Evolutionary conservation across 2,797 vertebrate species (phyloP), one percentile per base, ranked within the genome.

Genomic region (Anguilla obscura): DNA sequence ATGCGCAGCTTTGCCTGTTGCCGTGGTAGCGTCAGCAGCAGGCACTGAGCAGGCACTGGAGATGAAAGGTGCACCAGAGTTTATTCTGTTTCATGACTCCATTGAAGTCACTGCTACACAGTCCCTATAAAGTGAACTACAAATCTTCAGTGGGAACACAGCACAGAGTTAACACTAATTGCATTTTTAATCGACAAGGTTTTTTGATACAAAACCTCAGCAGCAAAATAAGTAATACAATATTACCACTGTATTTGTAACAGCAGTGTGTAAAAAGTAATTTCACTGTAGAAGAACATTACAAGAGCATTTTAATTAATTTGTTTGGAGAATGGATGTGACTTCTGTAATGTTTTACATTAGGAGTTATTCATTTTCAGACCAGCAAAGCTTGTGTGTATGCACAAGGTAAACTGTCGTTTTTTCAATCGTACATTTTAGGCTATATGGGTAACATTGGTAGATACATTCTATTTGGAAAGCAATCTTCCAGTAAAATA

Each of bases 1-100:
- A 58, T 48, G 60, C 18, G 89, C 91, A 92, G 93, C 94, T 94
- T 94, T 91, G 91, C 91, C 91, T 66, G 50, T 52, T 45, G 85
- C 54, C 74, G 52, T 63, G 84, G 84, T 36, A 63, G 14, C 30
- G 7, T 85, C 10, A 85, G 54, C 21, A 63, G n/a, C 76, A 50
- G 85, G n/a, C 40, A 48, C 24, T 48, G 63, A 86, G 21, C 58
- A 71, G 36, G 24, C 60, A 56, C 33, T 50, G 12, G 87, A 93
- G 90, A 91, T 90, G 76, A 91, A 92, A 90, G 89, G 89, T 91
- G 86, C 91, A 89, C 91, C 92, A 91, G 52, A 50, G 58, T 85
- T 88, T 58, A 88, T 63, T 86, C 86, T 88, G 90, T 71, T 86
- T 91, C 90, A 88, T 86, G 74, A 91, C 92, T 93, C 93, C 92